Evolutionary conservation across 2,113 vertebrate species (phyloP).

Genomic region (Suncus etruscus): DNA sequence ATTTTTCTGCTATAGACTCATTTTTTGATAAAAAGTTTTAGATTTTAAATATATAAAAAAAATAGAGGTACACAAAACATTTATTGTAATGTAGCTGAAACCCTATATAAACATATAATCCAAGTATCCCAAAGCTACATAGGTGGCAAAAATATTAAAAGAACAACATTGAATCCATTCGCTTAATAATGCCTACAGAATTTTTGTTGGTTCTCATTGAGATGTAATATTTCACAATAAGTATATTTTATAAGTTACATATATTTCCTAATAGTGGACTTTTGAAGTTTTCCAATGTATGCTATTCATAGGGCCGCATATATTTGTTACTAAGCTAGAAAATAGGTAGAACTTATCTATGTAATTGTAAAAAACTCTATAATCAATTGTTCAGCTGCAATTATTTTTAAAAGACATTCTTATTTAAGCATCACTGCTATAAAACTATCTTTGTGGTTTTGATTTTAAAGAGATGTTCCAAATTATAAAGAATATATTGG

Average conservation of each 20-base stretch:
- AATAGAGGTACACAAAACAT: no score
- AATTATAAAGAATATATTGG: neutral
- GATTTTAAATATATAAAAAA: no score
- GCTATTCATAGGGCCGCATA: no score
- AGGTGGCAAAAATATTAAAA: neutral
- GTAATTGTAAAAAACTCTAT: neutral
- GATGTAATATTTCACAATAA: neutral
- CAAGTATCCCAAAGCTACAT: no score
- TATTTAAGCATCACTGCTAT: neutral
- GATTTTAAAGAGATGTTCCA: neutral
- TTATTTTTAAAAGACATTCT: neutral
- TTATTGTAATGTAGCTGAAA: no score
- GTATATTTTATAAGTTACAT: neutral
- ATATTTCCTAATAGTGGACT: neutral
- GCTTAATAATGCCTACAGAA: no score
- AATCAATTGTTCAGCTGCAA: neutral
- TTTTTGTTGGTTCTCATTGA: no score
- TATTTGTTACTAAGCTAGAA: neutral
- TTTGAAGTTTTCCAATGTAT: neutral
- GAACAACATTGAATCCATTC: no score
- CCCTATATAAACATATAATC: no score
- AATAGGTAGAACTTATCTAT: constrained; percentile 19
- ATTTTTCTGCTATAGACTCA: no score
- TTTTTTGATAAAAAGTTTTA: no score
- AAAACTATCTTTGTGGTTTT: neutral